A percentile compares a stretch with the other conserved stretches of the same genome.
These are phyloP conservation scores for Trogon melanurus DNA, from an alignment of 2,113 vertebrate species.

Conservation along the genomic window DNA sequence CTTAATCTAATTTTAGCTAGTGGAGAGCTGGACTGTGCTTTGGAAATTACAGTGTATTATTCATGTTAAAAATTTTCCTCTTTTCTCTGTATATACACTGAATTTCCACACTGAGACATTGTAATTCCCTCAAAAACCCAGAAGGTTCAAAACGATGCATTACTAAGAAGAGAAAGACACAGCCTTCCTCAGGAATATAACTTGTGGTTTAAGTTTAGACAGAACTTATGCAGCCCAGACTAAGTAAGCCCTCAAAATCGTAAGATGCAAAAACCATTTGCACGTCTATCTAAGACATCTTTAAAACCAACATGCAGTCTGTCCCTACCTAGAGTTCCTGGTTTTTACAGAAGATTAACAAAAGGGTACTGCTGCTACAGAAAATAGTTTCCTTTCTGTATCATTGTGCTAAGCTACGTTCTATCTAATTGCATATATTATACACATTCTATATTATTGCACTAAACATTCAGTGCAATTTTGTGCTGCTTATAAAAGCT, in stretches of 20 bases:
- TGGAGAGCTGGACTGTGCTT: constrained; percentile 4
- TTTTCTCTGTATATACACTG: neutral
- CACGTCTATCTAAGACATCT: neutral
- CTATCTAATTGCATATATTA: constrained; percentile 1
- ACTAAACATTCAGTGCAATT: constrained; percentile 59
- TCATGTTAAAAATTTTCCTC: constrained; percentile 42
- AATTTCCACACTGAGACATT: neutral
- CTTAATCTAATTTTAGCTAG: constrained; percentile 71
- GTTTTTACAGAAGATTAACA: neutral
- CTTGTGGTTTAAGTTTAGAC: neutral
- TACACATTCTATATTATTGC: constrained; percentile 18
- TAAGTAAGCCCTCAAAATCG: neutral
- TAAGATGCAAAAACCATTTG: neutral
- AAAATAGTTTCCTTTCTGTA: constrained; percentile 25
- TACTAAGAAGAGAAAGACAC: neutral
- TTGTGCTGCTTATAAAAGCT: constrained; percentile 38
- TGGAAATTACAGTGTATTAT: constrained; percentile 38
- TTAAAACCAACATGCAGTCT: neutral
- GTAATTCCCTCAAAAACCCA: constrained; percentile 5
- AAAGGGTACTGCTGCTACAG: neutral
- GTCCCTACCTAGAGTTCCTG: neutral
- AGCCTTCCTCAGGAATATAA: neutral
- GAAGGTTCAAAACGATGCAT: neutral
- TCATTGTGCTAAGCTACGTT: neutral
- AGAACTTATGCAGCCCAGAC: neutral